These are phyloP conservation scores for Plemyria rubiginata DNA, from an alignment of 2,888 invertebrate species.

Conservation along the genomic window DNA sequence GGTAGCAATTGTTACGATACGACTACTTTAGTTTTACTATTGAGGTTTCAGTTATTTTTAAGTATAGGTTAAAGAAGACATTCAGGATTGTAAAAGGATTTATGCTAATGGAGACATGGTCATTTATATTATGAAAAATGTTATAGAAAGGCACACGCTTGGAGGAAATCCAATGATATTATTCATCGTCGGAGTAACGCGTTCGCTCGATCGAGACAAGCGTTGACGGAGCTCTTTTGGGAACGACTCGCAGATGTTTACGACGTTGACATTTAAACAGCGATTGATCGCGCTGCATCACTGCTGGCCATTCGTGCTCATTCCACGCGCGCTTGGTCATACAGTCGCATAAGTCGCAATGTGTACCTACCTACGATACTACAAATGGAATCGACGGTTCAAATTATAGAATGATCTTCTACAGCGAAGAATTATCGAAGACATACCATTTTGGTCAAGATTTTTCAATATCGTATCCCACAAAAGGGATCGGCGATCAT, in stretches of 20 bases:
- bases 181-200: slow-evolving; percentile 75
- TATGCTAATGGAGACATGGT: slow-evolving; percentile 51
- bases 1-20: slow-evolving; percentile 55
- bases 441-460: slow-evolving; percentile 8
- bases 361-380: slow-evolving; percentile 11
- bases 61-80: slow-evolving; percentile 59
- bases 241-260: slow-evolving; percentile 48
- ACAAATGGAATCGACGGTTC: slow-evolving; percentile 11
- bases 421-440: slow-evolving; percentile 14
- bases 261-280: slow-evolving; percentile 49
- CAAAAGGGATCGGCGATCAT: slow-evolving; percentile 4
- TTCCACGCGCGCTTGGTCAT: slow-evolving; percentile 26
- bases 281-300: slow-evolving; percentile 12
- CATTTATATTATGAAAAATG: slow-evolving; percentile 81
- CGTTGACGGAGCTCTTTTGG: slow-evolving; percentile 54
- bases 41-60: slow-evolving; percentile 60
- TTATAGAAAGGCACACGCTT: slow-evolving; percentile 82
- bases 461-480: slow-evolving; percentile 3
- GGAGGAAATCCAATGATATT: slow-evolving; percentile 83
- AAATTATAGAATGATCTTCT: slow-evolving; percentile 19
- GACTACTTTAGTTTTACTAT: slow-evolving; percentile 49
- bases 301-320: slow-evolving; percentile 20
- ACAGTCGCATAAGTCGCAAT: slow-evolving; percentile 14
- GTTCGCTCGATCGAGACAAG: slow-evolving; percentile 63
- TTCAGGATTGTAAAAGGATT: slow-evolving; percentile 47